These are phyloP conservation scores for Thryonomys swinderianus DNA, from an alignment of 2,113 vertebrate genomes.

Conservation along the genomic window DNA sequence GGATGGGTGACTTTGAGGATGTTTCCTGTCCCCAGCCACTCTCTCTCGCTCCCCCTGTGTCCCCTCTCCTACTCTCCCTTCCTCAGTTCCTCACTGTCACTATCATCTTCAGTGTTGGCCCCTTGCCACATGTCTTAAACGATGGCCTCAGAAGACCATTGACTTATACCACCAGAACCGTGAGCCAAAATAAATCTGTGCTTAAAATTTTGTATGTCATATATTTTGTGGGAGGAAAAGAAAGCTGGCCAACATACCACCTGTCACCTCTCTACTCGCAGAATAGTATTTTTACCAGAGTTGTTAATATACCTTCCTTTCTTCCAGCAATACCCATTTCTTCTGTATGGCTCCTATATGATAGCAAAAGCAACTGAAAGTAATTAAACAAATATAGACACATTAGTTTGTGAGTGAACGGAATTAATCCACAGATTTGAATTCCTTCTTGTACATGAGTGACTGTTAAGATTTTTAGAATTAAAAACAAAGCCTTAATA, in stretches of 20 bases:
- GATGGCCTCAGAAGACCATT: not conserved
- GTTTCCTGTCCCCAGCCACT: too few relatives aligned
- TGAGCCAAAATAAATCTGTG: not conserved
- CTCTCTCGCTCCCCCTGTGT: not conserved
- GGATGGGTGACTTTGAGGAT: not conserved
- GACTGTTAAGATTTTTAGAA: not conserved
- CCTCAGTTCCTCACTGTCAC: not conserved
- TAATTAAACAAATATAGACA: not conserved
- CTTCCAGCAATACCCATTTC: not conserved
- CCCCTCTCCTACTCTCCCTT: not conserved
- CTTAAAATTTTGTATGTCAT: not conserved
- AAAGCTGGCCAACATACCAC: not conserved
- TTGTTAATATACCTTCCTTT: not conserved
- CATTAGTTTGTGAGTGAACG: not conserved
- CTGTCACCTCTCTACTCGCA: not conserved
- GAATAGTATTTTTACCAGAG: not conserved
- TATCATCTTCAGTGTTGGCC: not conserved
- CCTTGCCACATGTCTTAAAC: not conserved
- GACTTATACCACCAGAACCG: not conserved
- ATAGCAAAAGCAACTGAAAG: not conserved
- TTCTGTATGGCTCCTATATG: not conserved
- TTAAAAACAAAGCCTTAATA: conserved; percentile 6
- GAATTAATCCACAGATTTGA: not conserved
- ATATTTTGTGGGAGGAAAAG: not conserved
- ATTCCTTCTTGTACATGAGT: not conserved